Conservation (phyloP, 2,797 vertebrate genomes). For the Sebastes steindachneri region DNA sequence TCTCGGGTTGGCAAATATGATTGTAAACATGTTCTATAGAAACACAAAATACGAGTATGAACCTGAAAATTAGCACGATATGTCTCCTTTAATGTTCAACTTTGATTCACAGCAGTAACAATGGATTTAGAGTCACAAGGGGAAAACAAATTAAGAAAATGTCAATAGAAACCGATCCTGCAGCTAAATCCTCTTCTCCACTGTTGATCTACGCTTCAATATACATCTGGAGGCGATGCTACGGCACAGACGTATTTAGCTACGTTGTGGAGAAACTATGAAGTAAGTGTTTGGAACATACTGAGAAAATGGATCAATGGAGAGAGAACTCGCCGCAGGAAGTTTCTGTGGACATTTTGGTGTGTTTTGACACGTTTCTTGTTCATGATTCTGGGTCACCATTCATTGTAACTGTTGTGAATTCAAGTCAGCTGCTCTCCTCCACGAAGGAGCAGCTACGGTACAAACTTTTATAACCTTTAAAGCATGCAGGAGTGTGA, state of each 20-base stretch:
- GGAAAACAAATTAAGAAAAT: background rate
- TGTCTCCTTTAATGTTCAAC: background rate
- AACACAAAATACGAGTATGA: too few relatives aligned
- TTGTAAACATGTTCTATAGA: too few relatives aligned
- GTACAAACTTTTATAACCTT: background rate
- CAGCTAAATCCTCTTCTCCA: background rate
- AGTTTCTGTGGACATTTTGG: background rate
- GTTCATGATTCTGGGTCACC: background rate
- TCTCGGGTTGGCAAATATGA: too few relatives aligned
- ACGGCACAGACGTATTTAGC: background rate
- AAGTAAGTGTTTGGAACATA: background rate
- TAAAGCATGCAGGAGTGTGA: background rate
- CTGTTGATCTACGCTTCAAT: background rate
- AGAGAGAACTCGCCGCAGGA: background rate
- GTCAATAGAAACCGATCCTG: background rate
- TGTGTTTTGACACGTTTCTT: background rate
- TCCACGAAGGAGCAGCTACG: background rate
- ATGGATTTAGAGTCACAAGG: background rate
- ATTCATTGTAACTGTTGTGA: too few relatives aligned
- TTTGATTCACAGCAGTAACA: background rate
- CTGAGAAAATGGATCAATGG: background rate
- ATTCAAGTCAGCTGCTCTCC: background rate
- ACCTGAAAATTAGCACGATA: too few relatives aligned
- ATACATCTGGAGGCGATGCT: background rate
- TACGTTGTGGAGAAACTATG: background rate